Conservation (phyloP, 2,888 invertebrate species). For the Hermodice carunculata region DNA sequence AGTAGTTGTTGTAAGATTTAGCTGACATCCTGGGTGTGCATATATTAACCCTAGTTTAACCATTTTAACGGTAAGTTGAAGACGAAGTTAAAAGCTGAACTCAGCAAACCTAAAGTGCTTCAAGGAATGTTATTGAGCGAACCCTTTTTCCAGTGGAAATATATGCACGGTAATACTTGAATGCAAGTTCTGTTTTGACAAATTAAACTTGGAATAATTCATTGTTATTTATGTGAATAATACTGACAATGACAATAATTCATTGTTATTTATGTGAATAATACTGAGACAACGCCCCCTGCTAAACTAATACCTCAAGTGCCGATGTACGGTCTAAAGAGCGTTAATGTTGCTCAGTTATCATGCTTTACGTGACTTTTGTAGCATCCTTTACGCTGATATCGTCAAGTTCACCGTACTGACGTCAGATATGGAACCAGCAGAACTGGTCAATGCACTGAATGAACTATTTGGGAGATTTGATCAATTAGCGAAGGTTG, state of each 20-base stretch:
- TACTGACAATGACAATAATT: background rate
- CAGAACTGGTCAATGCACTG: slow-evolving; percentile 93
- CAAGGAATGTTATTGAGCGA: too few relatives aligned
- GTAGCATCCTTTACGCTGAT: slow-evolving; percentile 93
- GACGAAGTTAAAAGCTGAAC: too few relatives aligned
- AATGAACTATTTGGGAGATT: slow-evolving; percentile 97
- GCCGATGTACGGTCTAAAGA: background rate
- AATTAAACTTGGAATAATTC: too few relatives aligned
- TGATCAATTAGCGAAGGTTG: slow-evolving; percentile 96
- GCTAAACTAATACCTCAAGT: background rate
- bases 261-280: background rate
- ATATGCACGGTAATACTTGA: too few relatives aligned
- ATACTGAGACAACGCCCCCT: too few relatives aligned
- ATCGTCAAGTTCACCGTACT: slow-evolving; percentile 98
- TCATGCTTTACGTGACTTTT: slow-evolving; percentile 28
- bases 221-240: background rate
- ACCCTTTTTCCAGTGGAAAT: too few relatives aligned
- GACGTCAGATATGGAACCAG: slow-evolving; percentile 91
- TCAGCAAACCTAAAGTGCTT: too few relatives aligned
- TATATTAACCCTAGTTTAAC: too few relatives aligned
- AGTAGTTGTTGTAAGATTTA: too few relatives aligned
- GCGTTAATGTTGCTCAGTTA: background rate
- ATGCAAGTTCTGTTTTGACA: too few relatives aligned
- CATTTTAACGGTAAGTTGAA: too few relatives aligned
- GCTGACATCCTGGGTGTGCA: too few relatives aligned